Percentiles rank a stretch among this genome's conserved stretches.
Evolutionary conservation across 2,888 invertebrate genomes (phyloP).

Genomic region (Malthinus flaveolus): DNA sequence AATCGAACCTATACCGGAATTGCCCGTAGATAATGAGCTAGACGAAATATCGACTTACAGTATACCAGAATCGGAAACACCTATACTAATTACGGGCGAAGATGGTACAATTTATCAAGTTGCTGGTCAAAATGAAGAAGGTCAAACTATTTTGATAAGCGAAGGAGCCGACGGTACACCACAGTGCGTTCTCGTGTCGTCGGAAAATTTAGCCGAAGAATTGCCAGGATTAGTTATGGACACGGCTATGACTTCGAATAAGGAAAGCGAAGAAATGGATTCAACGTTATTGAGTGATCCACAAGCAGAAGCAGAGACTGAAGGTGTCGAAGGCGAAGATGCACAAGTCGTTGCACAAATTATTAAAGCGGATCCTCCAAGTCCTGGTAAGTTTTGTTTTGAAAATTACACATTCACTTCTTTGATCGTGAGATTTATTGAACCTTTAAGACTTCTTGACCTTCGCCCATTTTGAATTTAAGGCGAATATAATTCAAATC

Average conservation of each 20-base stretch:
- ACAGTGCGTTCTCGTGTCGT: slow-evolving; percentile 68
- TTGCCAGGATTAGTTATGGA: slow-evolving; percentile 55
- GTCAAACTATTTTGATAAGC: slow-evolving; percentile 74
- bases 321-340: slow-evolving; percentile 59
- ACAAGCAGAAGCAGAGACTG: slow-evolving; percentile 26
- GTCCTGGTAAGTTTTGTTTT: slow-evolving; percentile 65
- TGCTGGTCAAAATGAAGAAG: slow-evolving; percentile 74
- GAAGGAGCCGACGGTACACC: slow-evolving; percentile 77
- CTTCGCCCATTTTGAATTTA: no score
- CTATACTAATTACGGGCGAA: slow-evolving; percentile 80
- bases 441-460: no score
- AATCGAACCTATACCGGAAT: slow-evolving; percentile 18
- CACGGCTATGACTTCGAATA: slow-evolving; percentile 41
- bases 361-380: slow-evolving; percentile 81
- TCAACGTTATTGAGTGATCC: slow-evolving; percentile 19
- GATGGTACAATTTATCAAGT: slow-evolving; percentile 81
- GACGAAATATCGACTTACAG: slow-evolving; percentile 33
- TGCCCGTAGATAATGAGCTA: slow-evolving; percentile 18
- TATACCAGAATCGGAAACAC: slow-evolving; percentile 56
- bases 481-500: no score
- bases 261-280: slow-evolving; percentile 31
- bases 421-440: no score
- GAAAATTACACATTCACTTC: no score
- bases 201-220: slow-evolving; percentile 61
- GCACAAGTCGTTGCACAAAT: slow-evolving; percentile 83